These are phyloP conservation scores for Haliclystus octoradiatus DNA, from an alignment of 30 jellyfish, hydroid and myxozoan species.

Conservation along the genomic window DNA sequence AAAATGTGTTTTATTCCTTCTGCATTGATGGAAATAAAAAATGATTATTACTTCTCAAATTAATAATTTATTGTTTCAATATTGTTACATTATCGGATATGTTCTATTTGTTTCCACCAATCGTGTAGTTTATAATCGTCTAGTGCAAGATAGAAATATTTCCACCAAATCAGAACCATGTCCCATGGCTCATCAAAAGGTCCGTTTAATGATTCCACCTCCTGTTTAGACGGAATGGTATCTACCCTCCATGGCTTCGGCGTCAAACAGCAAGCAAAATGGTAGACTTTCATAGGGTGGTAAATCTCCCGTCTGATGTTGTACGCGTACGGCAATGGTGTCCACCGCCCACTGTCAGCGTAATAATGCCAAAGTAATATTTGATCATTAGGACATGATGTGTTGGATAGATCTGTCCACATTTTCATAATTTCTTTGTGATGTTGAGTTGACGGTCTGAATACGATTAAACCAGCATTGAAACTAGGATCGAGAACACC, in stretches of 20 bases:
- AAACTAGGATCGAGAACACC: constrained; percentile 94
- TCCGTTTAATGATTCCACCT: constrained; percentile 37
- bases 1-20: too few species aligned
- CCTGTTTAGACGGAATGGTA: constrained; percentile 28
- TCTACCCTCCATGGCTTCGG: constrained; percentile 87
- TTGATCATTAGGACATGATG: constrained; percentile 86
- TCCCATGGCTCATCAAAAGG: constrained; percentile 65
- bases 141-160: constrained; percentile 57
- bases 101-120: constrained; percentile 62
- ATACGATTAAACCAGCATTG: constrained; percentile 87
- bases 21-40: too few species aligned
- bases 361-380: constrained; percentile 89
- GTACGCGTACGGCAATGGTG: constrained; percentile 86
- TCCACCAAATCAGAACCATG: constrained; percentile 90
- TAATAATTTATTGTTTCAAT: too few species aligned
- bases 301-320: constrained; percentile 82
- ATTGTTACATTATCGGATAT: constrained; percentile 10
- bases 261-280: constrained; percentile 94
- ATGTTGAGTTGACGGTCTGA: constrained; percentile 43
- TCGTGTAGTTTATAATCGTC: constrained; percentile 37
- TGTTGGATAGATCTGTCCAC: constrained; percentile 81
- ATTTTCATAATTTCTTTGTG: constrained; percentile 64
- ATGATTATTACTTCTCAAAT: too few species aligned
- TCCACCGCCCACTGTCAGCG: constrained; percentile 91
- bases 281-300: constrained; percentile 93